Conservation (phyloP, 2,113 vertebrate genomes). For the Cheirogaleus medius region DNA sequence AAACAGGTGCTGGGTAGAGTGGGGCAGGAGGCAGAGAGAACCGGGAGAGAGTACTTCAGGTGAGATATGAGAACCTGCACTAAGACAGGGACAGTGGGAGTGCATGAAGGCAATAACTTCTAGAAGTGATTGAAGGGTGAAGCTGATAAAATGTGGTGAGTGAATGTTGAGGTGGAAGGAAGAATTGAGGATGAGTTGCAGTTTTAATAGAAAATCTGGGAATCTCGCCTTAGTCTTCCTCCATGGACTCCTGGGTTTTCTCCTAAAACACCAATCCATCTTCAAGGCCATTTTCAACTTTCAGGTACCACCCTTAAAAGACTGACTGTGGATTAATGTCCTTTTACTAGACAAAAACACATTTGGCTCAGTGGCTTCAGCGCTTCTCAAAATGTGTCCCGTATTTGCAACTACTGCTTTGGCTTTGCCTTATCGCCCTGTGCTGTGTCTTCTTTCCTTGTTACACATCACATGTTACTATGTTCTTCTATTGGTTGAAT, state of each 20-base stretch:
- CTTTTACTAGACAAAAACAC: background rate
- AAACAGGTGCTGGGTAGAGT: background rate
- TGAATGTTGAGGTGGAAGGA: background rate
- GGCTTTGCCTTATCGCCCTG: background rate
- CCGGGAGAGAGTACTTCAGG: background rate
- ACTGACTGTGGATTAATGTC: background rate
- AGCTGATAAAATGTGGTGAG: background rate
- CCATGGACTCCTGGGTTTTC: background rate
- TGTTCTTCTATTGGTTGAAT: background rate
- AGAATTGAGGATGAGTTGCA: background rate
- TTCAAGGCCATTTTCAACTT: background rate
- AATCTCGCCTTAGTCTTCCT: background rate
- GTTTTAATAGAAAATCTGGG: background rate
- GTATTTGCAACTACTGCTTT: too few species aligned
- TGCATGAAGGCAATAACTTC: background rate
- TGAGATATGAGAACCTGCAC: background rate
- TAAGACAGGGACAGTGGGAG: background rate
- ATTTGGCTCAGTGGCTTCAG: background rate
- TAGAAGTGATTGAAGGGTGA: background rate
- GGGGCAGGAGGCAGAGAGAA: background rate
- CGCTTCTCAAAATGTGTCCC: background rate
- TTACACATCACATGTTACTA: fast-evolving
- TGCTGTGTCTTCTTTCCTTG: background rate
- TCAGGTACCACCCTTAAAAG: background rate
- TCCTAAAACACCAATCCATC: background rate